phyloP scores from a whole-genome alignment of 2,888 invertebrate species.

The Drosophila yooni region DNA sequence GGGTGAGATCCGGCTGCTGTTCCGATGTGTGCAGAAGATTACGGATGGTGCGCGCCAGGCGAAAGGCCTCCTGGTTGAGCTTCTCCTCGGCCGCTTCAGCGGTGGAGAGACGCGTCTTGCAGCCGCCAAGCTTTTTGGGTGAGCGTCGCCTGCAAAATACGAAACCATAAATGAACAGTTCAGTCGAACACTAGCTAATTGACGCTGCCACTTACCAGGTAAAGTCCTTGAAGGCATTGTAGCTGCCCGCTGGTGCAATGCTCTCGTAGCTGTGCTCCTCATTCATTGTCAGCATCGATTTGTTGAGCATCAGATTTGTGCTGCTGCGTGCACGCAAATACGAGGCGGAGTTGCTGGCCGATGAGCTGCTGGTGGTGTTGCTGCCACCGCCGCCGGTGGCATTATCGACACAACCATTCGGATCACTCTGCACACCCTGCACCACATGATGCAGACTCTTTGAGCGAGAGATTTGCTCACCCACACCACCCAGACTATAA shows the following conservation, averaged over 20 bases:
- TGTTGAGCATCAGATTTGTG: constrained; percentile 80
- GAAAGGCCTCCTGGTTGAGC: constrained; percentile 88
- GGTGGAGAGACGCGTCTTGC: constrained; percentile 87
- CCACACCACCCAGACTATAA: constrained; percentile 52
- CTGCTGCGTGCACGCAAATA: constrained; percentile 83
- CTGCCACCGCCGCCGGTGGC: constrained; percentile 29
- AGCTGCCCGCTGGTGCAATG: constrained; percentile 80
- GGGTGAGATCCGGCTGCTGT: constrained; percentile 87
- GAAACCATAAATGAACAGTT: background rate
- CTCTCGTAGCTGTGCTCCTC: constrained; percentile 72
- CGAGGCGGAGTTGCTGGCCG: constrained; percentile 40
- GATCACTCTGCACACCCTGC: constrained; percentile 66
- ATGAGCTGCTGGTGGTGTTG: constrained; percentile 43
- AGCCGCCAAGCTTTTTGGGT: constrained; percentile 86
- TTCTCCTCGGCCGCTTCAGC: constrained; percentile 87
- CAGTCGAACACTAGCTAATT: background rate
- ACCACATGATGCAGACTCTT: constrained; percentile 85
- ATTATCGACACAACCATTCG: constrained; percentile 43
- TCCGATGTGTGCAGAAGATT: constrained; percentile 88
- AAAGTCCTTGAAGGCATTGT: constrained; percentile 86
- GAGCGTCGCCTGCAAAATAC: constrained; percentile 79
- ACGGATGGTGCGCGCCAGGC: constrained; percentile 88
- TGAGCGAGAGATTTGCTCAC: constrained; percentile 84
- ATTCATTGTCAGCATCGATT: constrained; percentile 66
- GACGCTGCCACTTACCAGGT: constrained; percentile 86